Base-by-base conservation (phyloP, 2,113 vertebrate genomes). In the Greenwoodochromis staneri region DNA sequence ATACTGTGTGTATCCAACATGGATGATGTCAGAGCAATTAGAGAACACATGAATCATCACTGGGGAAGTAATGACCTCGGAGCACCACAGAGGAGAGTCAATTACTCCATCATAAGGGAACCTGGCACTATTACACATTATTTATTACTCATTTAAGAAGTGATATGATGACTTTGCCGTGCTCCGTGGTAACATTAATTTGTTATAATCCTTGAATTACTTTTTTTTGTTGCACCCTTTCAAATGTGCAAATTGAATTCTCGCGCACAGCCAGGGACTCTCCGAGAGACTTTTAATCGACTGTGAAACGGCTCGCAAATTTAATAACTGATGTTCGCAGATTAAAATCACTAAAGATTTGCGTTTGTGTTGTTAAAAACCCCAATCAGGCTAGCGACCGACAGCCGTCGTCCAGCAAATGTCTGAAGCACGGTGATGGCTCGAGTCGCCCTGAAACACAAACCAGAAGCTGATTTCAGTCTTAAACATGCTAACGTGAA, bases 11-110 rank as follows among this genome's bases (percentile, higher is more conserved):
- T 86, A 19, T 92, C 84, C 92, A 90, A 90, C 88, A 88, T 80
- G 85, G 92, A 89, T 93, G 94, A 95, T 94, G 93, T 95, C 95
- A 92, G 93, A 87, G 92, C 95, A 94, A 95, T 95, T 94, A 95
- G 82, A 49, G 84, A 93, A 85, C 88, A 88, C 91, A 93, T 92
- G 90, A 89, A 91, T 92, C 92, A 95, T 87, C 89, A 54, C 66
- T 49, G 76, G 91, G 91, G 92, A 91, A 89, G 91, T 88, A 94
- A 94, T 83, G 93, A 94, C 93, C 93, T 93, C 84, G n/a, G 83
- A 91, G 87, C 90, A 55, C 53, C 87, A 80, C 89, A 10, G 91
- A 84, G 84, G 86, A 90, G 92, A 93, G 81, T 93, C 91, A 86
- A 92, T 94, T 92, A 92, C 83, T 87, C 85, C 90, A 83, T 92